phyloP scores from a whole-genome alignment of 2,888 invertebrate species.

The Chaitophorus viminalis region DNA sequence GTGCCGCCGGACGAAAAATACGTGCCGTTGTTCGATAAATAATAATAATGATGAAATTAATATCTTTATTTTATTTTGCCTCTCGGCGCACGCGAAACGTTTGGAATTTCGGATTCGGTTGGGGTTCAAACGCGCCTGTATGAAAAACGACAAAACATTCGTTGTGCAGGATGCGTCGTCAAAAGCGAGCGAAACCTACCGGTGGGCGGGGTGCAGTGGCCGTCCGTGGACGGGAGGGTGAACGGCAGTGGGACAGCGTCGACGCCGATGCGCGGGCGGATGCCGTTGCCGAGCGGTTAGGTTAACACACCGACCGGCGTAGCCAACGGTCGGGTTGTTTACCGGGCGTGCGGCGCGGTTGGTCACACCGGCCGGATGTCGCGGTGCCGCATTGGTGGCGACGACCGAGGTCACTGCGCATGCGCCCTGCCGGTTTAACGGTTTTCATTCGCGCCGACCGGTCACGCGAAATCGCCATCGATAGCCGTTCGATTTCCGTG shows the following conservation, averaged over 20 bases:
- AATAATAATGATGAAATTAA: no score
- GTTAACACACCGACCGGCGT: slow-evolving; percentile 14
- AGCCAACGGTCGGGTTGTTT: slow-evolving; percentile 40
- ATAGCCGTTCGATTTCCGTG: slow-evolving; percentile 31
- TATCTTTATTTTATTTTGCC: not conserved
- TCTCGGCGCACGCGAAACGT: not conserved
- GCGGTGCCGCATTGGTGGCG: slow-evolving; percentile 32
- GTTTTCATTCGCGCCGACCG: slow-evolving; percentile 53
- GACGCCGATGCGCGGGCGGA: not conserved
- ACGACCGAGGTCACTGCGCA: slow-evolving; percentile 59
- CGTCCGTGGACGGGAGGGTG: not conserved
- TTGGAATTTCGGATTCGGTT: no score
- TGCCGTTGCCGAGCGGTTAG: not conserved
- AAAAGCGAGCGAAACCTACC: slow-evolving; percentile 52
- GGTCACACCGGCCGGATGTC: slow-evolving; percentile 44
- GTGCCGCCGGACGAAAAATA: no score
- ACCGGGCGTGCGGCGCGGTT: not conserved
- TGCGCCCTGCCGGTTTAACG: slow-evolving; percentile 53
- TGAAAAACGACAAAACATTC: no score
- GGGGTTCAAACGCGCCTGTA: not conserved
- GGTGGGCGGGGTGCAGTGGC: no score
- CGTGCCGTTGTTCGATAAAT: no score
- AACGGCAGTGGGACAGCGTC: not conserved
- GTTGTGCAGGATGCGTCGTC: not conserved
- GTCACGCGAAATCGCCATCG: not conserved